phyloP scores from a whole-genome alignment of 2,888 invertebrate species.

The Stenodera caucasica region DNA sequence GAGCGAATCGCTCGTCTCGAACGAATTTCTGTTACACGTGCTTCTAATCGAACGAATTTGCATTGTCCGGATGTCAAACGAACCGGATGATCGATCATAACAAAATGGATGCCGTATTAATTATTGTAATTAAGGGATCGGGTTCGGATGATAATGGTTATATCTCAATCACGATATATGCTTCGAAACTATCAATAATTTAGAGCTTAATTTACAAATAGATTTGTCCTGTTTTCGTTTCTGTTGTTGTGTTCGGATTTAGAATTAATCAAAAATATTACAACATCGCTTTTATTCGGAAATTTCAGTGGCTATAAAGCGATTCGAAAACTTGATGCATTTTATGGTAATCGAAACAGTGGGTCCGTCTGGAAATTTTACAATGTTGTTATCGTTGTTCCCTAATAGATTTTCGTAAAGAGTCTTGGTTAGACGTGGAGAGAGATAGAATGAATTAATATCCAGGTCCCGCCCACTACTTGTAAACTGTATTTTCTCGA shows the following conservation, averaged over 20 bases:
- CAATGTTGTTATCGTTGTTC: not conserved
- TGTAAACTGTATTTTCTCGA: not conserved
- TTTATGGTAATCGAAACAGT: not conserved
- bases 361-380: constrained; percentile 1
- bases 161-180: no score
- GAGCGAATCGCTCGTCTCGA: no score
- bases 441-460: not conserved
- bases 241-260: not conserved
- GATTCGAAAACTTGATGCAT: constrained; percentile 5
- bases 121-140: no score
- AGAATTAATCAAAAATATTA: not conserved
- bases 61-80: no score
- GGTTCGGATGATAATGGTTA: no score
- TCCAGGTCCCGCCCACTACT: not conserved
- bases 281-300: not conserved
- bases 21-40: no score
- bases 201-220: not conserved
- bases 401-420: not conserved
- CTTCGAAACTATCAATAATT: no score
- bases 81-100: no score
- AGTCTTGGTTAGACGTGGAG: not conserved
- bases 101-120: no score
- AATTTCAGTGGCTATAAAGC: not conserved
- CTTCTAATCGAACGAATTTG: no score
- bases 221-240: not conserved